phyloP scores from a whole-genome alignment of 2,797 vertebrate genomes.

The Ciconia nigra region DNA sequence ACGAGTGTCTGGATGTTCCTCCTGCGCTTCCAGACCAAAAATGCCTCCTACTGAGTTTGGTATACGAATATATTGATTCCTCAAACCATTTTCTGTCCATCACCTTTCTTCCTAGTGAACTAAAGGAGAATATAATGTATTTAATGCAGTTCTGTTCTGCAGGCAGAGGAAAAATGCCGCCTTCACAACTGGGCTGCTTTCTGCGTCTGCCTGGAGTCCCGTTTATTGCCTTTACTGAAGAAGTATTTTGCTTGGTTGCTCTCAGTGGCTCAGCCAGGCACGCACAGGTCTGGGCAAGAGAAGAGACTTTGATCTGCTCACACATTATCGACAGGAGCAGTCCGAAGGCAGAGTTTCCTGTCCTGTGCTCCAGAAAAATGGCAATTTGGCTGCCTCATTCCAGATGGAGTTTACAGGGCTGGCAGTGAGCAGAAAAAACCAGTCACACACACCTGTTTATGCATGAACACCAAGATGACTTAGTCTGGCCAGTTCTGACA shows the following conservation, averaged over 20 bases:
- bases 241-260: background rate
- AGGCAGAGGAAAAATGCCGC: background rate
- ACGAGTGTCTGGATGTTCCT: background rate
- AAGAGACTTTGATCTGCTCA: background rate
- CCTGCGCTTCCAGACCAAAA: background rate
- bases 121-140: background rate
- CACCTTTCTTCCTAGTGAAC: background rate
- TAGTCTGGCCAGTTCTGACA: background rate
- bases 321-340: background rate
- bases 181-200: background rate
- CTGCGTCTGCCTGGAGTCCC: background rate
- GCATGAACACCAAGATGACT: background rate
- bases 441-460: background rate
- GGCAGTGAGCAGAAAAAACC: background rate
- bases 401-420: background rate
- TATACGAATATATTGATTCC: background rate
- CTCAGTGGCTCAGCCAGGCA: background rate
- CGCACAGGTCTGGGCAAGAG: fast-evolving
- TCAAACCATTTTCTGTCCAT: background rate
- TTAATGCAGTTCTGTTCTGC: background rate
- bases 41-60: background rate
- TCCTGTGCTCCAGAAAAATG: background rate
- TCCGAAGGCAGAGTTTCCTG: background rate
- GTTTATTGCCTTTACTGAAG: background rate
- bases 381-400: background rate